Percentiles rank a stretch among this genome's conserved stretches.
Evolutionary conservation across 2,888 invertebrate genomes (phyloP).

Genomic region (Tetrapedia diversipes): DNA sequence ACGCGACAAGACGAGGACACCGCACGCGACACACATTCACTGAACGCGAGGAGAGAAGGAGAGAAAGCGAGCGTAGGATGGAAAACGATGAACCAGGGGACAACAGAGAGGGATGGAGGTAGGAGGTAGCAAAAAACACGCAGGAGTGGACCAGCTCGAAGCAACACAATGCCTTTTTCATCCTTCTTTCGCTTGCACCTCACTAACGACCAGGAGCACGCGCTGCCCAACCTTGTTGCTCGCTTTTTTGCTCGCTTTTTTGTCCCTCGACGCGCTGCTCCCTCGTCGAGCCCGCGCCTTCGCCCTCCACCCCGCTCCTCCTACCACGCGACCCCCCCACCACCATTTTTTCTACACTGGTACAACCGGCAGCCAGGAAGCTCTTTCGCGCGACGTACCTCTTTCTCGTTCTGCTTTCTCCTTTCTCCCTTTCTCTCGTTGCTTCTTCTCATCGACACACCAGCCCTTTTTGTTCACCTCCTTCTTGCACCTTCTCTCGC

Average conservation of each 20-base stretch:
- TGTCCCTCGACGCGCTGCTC: constrained; percentile 25
- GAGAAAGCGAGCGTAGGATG: background rate
- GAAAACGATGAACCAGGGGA: background rate
- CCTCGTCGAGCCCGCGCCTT: constrained; percentile 23
- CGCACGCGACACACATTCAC: constrained; percentile 51
- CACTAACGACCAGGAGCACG: constrained; percentile 53
- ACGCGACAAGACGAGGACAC: constrained; percentile 14
- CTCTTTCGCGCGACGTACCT: constrained; percentile 61
- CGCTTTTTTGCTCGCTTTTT: constrained; percentile 24
- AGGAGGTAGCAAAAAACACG: background rate
- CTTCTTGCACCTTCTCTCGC: background rate
- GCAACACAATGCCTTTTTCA: constrained; percentile 51
- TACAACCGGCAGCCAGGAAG: constrained; percentile 56
- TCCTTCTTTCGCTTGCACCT: constrained; percentile 50
- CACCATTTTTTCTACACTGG: constrained; percentile 33
- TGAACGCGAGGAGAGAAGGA: background rate
- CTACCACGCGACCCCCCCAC: background rate
- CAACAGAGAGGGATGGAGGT: background rate
- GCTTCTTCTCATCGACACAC: too few relatives aligned
- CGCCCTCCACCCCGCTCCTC: background rate
- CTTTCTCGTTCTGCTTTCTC: constrained; percentile 29
- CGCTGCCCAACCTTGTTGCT: constrained; percentile 28
- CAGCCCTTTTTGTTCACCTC: constrained; percentile 23
- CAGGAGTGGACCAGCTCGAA: constrained; percentile 17
- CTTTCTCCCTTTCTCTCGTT: constrained; percentile 19